These are phyloP conservation scores for Oxyura jamaicensis DNA, from an alignment of 2,113 vertebrate genomes.

Conservation along the genomic window DNA sequence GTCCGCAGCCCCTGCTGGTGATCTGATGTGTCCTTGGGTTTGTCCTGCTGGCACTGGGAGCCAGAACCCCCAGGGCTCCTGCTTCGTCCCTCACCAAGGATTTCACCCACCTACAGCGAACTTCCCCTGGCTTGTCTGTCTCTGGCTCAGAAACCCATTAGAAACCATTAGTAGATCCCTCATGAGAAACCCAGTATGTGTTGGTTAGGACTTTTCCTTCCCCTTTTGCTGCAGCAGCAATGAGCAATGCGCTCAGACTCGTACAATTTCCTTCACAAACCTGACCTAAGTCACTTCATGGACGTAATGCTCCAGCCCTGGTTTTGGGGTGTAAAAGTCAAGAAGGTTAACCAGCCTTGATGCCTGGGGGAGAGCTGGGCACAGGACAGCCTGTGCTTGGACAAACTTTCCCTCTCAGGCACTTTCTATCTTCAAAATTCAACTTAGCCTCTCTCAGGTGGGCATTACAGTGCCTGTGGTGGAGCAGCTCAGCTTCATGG, in stretches of 20 bases:
- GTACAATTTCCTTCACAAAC: not conserved
- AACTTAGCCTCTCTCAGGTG: not conserved
- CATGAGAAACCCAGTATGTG: not conserved
- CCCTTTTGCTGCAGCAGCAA: not conserved
- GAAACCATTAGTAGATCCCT: too few relatives aligned
- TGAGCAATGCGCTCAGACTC: not conserved
- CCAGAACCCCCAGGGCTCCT: not conserved
- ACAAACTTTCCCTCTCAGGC: not conserved
- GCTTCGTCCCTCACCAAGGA: not conserved
- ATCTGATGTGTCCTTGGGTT: not conserved
- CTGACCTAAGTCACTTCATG: accelerated
- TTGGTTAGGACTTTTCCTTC: not conserved
- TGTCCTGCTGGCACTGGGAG: accelerated
- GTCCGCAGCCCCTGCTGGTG: not conserved
- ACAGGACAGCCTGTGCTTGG: not conserved
- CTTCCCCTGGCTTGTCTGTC: not conserved
- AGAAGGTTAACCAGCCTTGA: not conserved
- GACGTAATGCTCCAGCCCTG: not conserved
- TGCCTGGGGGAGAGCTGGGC: not conserved
- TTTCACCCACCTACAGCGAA: not conserved
- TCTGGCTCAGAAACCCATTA: too few relatives aligned
- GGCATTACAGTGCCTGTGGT: accelerated
- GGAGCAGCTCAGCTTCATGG: not conserved
- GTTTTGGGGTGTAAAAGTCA: not conserved
- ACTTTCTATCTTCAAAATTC: not conserved